These are phyloP conservation scores for Diarsia brunnea DNA, from an alignment of 2,888 invertebrate species.

Conservation along the genomic window DNA sequence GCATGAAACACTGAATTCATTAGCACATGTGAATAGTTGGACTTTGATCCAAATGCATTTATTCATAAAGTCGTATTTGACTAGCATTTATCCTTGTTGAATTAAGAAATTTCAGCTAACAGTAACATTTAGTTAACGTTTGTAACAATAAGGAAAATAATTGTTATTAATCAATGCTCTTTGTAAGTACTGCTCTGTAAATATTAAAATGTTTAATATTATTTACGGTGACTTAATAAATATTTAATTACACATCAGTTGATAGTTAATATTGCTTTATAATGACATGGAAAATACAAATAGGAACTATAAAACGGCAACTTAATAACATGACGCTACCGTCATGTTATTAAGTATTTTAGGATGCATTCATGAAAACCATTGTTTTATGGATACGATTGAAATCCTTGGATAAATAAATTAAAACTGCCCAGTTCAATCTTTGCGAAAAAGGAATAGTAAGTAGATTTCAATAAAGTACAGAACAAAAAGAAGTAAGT, in stretches of 20 bases:
- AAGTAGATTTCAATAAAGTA: too few relatives aligned
- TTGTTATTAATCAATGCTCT: neutral
- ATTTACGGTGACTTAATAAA: conserved; percentile 1
- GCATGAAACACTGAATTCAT: neutral
- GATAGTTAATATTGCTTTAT: neutral
- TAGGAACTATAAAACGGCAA: neutral
- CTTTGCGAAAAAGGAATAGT: too few relatives aligned
- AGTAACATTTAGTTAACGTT: neutral
- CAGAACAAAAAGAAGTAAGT: too few relatives aligned
- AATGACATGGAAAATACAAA: conserved; percentile 2
- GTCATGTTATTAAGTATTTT: neutral
- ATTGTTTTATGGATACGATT: neutral
- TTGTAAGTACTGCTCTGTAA: neutral
- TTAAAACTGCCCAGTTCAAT: too few relatives aligned
- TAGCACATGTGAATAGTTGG: neutral
- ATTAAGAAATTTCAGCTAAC: conserved; percentile 2
- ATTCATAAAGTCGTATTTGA: neutral
- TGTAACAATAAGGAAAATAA: conserved; percentile 35
- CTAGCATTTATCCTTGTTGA: conserved; percentile 18
- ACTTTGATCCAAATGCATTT: conserved; percentile 1
- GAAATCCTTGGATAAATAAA: neutral
- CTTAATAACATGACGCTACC: too few relatives aligned
- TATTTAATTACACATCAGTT: conserved; percentile 8
- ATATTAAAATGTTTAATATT: conserved; percentile 1
- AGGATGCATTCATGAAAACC: neutral